Evolutionary conservation across 2,797 vertebrate species (phyloP), one percentile per base, ranked within the genome.

Genomic region (Streptopelia turtur): DNA sequence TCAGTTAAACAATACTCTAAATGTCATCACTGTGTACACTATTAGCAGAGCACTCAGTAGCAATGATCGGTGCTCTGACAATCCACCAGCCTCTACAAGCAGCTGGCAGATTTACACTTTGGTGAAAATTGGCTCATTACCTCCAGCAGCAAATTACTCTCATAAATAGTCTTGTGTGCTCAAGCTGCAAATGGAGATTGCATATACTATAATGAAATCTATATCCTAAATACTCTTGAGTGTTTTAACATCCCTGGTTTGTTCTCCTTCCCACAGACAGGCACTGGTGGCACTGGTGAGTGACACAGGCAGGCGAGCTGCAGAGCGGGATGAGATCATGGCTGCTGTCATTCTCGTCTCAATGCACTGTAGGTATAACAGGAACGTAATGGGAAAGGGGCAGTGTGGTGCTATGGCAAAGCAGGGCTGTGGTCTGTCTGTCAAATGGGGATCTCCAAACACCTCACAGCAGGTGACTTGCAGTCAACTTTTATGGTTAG

Each of bases 81-180:
- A 81, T 63, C 71, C 17, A 12, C 15, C 37, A 97, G 92, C 84
- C 78, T 91, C 84, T 35, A 39, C 75, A 71, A 97, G 87, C 95
- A 83, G n/a, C n/a, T 8, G 0, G 33, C 61, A 94, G 93, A 97
- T 95, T 96, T 96, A 96, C 65, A 71, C 72, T 89, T 90, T 71
- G 65, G 77, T 94, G 93, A 93, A 96, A 95, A 79, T 70, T 24
- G 77, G 41, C 92, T 97, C 90, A 87, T 97, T 97, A 95, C 94
- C 94, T 93, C 83, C 84, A 90, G 66, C 77, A 95, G 88, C 79
- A 92, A 94, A 95, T 85, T 94, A 83, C 65, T 95, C 89, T 95
- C 89, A 71, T 87, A 87, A 95, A 94, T 66, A 94, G 87, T 75
- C 90, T 94, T 88, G 60, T 59, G 83, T 91, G 87, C 69, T 94